Conservation (phyloP, 2,797 vertebrate species). For the Threskiornis aethiopicus region DNA sequence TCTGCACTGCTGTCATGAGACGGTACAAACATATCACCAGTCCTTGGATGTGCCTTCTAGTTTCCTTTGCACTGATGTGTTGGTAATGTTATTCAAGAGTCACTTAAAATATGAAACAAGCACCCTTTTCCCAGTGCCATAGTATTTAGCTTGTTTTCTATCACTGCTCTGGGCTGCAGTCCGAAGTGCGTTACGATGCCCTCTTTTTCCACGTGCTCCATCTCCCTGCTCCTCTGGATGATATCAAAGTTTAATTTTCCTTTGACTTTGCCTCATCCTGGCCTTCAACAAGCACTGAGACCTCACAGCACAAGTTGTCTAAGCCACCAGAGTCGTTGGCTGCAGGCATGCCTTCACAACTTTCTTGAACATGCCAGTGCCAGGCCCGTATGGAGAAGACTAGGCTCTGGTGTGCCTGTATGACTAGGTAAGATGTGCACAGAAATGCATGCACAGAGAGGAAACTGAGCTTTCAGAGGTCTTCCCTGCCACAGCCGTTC, state of each 20-base stretch:
- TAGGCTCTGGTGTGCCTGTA: not conserved
- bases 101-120: not conserved
- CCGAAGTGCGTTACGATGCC: rapidly evolving
- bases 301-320: not conserved
- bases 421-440: not conserved
- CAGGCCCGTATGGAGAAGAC: not conserved
- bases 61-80: not conserved
- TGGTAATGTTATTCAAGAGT: not conserved
- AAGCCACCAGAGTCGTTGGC: not conserved
- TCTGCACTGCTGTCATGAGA: not conserved
- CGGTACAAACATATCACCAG: not conserved
- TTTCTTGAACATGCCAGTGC: not conserved
- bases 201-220: not conserved
- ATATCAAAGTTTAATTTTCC: not conserved
- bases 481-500: not conserved
- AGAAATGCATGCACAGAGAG: not conserved
- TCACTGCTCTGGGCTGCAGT: not conserved
- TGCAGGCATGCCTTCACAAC: not conserved
- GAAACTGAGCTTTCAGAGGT: not conserved
- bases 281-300: not conserved
- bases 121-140: not conserved
- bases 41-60: not conserved
- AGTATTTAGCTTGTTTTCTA: not conserved
- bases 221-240: not conserved
- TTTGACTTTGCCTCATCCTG: not conserved